A percentile compares a stretch with the other conserved stretches of the same genome.
Evolutionary conservation across 2,888 invertebrate genomes (phyloP).

Genomic region (Thelaira solivaga): DNA sequence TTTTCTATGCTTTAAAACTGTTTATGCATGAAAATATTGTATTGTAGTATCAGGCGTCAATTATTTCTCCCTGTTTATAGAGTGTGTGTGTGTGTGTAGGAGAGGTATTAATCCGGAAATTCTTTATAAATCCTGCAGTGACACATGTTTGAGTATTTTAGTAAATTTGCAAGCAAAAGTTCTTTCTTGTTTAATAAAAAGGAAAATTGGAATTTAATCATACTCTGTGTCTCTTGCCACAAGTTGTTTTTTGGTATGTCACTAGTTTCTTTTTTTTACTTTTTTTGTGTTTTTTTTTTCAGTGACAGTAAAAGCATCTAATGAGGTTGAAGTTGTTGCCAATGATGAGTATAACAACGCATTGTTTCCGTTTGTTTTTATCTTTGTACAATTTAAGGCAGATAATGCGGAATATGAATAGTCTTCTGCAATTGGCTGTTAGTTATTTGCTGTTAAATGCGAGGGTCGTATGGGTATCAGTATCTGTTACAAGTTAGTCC

Average conservation of each 20-base stretch:
- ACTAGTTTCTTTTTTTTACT: too few relatives aligned
- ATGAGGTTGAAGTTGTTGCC: constrained; percentile 10
- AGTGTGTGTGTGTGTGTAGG: neutral
- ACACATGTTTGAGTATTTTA: constrained; percentile 37
- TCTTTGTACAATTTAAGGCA: neutral
- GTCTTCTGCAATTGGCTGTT: neutral
- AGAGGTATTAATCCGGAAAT: constrained; percentile 43
- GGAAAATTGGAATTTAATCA: constrained; percentile 3
- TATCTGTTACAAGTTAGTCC: too few relatives aligned
- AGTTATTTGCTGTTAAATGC: neutral
- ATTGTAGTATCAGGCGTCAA: constrained; percentile 32
- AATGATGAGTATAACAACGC: neutral
- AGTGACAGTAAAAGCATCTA: neutral
- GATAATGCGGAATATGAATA: too few relatives aligned
- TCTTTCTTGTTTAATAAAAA: constrained; percentile 1
- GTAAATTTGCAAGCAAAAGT: constrained; percentile 25
- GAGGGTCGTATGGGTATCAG: neutral
- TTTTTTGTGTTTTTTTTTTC: too few relatives aligned
- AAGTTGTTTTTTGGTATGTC: constrained; percentile 7
- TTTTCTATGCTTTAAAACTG: too few relatives aligned
- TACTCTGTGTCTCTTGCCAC: neutral
- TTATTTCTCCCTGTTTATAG: constrained; percentile 14
- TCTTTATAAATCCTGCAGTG: constrained; percentile 46
- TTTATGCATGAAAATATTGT: too few relatives aligned
- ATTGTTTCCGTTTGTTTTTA: constrained; percentile 13